Base-by-base conservation (phyloP, 2,113 vertebrate genomes). In the Hippocampus guttulatus region DNA sequence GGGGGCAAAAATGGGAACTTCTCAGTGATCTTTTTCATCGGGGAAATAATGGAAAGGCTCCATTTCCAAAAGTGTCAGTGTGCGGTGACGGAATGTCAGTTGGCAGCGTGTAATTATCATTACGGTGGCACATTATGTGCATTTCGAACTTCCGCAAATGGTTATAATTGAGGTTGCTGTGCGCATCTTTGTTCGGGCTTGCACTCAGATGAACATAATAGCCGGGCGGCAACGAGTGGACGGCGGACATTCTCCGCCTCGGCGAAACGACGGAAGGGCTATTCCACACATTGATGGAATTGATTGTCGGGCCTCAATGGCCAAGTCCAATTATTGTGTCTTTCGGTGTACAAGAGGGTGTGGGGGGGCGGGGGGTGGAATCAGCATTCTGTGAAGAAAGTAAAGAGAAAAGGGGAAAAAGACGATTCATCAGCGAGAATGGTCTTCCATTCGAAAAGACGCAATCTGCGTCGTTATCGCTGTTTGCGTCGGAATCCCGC, bases 211-310 rank as follows among this genome's bases (percentile, higher is more conserved):
- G 61, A 38, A 23, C 69, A 62, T 3, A 6, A 51, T 52, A 5
- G 63, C 30, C 49, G 12, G 8, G 40, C 71, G 43, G 69, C 18
- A 49, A 33, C 40, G 43, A 9, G 62, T 61, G 47, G 78, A 74
- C 57, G 58, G 71, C 12, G 67, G 68, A 77, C 74, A 73, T 77
- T 75, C 76, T 63, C 68, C 76, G 61, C 60, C 69, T 40, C 5
- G 14, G 64, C 65, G 68, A 64, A 67, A 76, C 47, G 58, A 65
- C 20, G 63, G 60, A 10, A 60, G 60, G 27, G 57, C 71, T 76
- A 68, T 81, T 81, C 69, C 74, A 73, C 69, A 69, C 79, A 72
- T 81, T 83, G 80, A 83, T 79, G 68, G 65, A 84, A 79, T 73
- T 61, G 78, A 81, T 84, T 76, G 74, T 77, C 70, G 68, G 72